Percentiles rank a stretch among this genome's conserved stretches.
Conservation (phyloP, 1,140 invertebrate genomes). For the Conopomorpha cramerella region DNA sequence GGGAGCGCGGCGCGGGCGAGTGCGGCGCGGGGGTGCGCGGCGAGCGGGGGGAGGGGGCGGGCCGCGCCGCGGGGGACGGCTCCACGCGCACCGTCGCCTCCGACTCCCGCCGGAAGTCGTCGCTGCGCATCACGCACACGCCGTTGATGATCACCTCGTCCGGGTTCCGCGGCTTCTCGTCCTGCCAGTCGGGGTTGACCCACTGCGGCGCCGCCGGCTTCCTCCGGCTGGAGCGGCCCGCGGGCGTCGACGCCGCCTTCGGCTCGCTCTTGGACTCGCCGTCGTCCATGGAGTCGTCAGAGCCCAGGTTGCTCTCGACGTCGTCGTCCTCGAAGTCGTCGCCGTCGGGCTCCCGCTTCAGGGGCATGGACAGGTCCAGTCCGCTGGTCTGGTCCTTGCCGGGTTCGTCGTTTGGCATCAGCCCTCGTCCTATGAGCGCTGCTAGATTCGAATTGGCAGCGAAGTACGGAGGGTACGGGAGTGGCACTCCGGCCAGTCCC, state of each 20-base stretch:
- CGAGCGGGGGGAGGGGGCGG: constrained; percentile 50
- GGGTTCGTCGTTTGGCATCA: constrained; percentile 63
- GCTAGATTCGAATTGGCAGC: constrained; percentile 73
- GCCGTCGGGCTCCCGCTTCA: constrained; percentile 75
- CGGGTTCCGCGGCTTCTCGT: constrained; percentile 65
- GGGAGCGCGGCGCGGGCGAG: constrained; percentile 14
- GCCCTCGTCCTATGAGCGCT: constrained; percentile 68
- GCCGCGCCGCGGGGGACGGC: constrained; percentile 68
- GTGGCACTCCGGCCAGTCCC: constrained; percentile 71
- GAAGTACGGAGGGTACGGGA: constrained; percentile 77
- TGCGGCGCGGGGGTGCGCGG: constrained; percentile 13
- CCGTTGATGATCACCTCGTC: constrained; percentile 89
- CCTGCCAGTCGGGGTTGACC: constrained; percentile 93
- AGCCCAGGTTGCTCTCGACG: constrained; percentile 76
- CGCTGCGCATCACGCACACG: constrained; percentile 86
- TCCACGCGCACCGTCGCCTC: constrained; percentile 75
- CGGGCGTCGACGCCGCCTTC: constrained; percentile 45
- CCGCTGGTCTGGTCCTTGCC: constrained; percentile 78
- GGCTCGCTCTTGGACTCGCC: constrained; percentile 61
- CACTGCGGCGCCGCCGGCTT: constrained; percentile 96
- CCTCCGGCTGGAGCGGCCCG: constrained; percentile 69
- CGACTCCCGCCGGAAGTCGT: constrained; percentile 68
- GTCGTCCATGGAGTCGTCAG: constrained; percentile 72
- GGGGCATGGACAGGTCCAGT: constrained; percentile 79
- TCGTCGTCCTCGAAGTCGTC: constrained; percentile 77